Base-by-base conservation (phyloP, 2,113 vertebrate species). In the Parotia lawesii region DNA sequence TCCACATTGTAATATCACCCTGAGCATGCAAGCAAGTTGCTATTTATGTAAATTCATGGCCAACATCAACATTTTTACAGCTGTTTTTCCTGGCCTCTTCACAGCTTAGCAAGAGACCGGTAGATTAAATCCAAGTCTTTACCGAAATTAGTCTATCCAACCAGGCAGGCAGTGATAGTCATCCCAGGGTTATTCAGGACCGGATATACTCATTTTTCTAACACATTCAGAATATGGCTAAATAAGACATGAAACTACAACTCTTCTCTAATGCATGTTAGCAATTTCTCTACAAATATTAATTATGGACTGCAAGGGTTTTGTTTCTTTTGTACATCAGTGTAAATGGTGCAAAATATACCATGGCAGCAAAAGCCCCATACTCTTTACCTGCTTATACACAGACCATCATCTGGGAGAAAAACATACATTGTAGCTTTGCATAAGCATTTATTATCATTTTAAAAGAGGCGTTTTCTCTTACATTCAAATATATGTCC, bases 381-480 rank as follows among this genome's bases (percentile, higher is more conserved):
- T 48, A 65, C 44, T 40, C n/a, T 93, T 91, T 51, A 81, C 3
- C 5, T 20, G 38, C 38, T 27, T 38, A 18, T 61, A 76, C 23
- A 64, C 33, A 87, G 82, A 64, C 23, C 53, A 85, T 73, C 35
- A 79, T 12, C 75, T 18, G 22, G 21, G 24, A 6, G 19, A 61
- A 82, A 86, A 81, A n/a, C 5, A 18, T 15, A 50, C 23, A 47
- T 0, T 48, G 57, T 12, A 45, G 42, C 37, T 82, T 73, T 85
- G 37, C 53, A 42, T 64, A 61, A 85, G 24, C 13, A 79, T 82
- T 96, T 79, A 67, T 31, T 40, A 56, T 7, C 50, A 27, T 35
- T 91, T 60, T 82, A 54, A 73, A 87, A 82, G 35, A 94, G 27
- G 47, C 35, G 42, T 79, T 80, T 67, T 78, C 60, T 58, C 33